Base-by-base conservation (phyloP, 2,888 invertebrate species). In the Hirtodrosophila cameraria region DNA sequence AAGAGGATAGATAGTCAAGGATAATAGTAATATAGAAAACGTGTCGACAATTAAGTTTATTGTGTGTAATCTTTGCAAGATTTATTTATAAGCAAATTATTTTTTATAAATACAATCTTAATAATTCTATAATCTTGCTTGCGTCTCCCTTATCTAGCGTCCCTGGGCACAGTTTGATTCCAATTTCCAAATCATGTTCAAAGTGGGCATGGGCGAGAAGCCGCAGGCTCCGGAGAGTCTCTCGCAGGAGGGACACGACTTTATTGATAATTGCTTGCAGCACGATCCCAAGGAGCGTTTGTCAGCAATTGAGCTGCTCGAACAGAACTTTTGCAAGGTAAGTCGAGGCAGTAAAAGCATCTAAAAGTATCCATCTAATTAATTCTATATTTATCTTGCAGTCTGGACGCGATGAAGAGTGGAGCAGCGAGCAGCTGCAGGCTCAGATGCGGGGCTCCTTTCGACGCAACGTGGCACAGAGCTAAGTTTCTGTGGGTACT, bases 131-230 rank as follows among this genome's bases (percentile, higher is more conserved):
- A 48, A 48, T 36, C n/a, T 16, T 9, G 8, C 8, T 15, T 25
- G 6, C 12, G 12, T 28, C 11, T n/a, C 28, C 9, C 0, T 7
- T 6, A 41, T 48, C 3, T 89, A 96, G 95, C 94, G 97, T 35
- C 98, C 98, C 0, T 98, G 97, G 97, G 94, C 94, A 43, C 97
- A 98, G 86, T 95, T 94, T 89, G 97, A 97, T 92, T 97, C 96
- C 76, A 96, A 97, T 92, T 97, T 96, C 91, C 97, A 97, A 93
- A 97, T 98, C 75, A 97, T 97, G 96, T 97, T 96, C 91, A 94
- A 96, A 93, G 97, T 98, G 84, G 98, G 98, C 27, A 97, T 96
- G 95, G 98, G 97, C 1, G 95, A 96, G 74, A 93, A 93, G 59
- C 98, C 98, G 0, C 92, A 93, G 69, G 92, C 95, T 6, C 97